Conservation (phyloP, 2,113 vertebrate species). For the Micromys minutus region DNA sequence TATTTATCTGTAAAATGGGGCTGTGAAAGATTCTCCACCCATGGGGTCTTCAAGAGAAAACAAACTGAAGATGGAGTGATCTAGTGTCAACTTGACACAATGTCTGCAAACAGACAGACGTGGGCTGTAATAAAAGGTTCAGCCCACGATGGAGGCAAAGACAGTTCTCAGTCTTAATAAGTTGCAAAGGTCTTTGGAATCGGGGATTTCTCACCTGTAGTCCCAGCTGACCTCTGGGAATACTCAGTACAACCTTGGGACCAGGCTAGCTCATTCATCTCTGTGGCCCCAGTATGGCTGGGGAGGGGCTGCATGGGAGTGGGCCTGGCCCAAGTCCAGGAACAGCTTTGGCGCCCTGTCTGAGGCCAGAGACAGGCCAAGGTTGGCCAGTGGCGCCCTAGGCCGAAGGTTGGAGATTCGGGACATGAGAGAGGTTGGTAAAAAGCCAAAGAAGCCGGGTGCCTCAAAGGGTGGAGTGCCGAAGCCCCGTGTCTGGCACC, state of each 20-base stretch:
- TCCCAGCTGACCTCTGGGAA: background rate
- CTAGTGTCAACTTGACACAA: background rate
- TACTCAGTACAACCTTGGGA: fast-evolving
- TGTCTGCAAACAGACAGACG: background rate
- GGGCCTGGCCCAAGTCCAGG: conserved; percentile 59
- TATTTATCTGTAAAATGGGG: background rate
- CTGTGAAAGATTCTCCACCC: background rate
- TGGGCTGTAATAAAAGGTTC: background rate
- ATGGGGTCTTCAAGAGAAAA: background rate
- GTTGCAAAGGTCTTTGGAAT: fast-evolving
- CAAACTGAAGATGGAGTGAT: background rate
- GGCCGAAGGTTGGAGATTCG: conserved; percentile 40
- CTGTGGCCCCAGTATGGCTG: fast-evolving
- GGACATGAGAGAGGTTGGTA: background rate
- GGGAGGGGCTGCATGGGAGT: background rate
- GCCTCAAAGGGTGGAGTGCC: background rate
- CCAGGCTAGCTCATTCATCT: background rate
- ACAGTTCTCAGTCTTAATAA: background rate
- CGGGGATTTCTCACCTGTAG: background rate
- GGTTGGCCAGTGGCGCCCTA: background rate
- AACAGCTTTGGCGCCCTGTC: conserved; percentile 38
- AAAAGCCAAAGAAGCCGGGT: background rate
- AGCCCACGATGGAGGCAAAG: fast-evolving
- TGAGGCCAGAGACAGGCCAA: conserved; percentile 67
- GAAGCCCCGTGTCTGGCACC: background rate